Conservation (phyloP, 2,113 vertebrate species). For the Xyrauchen texanus region DNA sequence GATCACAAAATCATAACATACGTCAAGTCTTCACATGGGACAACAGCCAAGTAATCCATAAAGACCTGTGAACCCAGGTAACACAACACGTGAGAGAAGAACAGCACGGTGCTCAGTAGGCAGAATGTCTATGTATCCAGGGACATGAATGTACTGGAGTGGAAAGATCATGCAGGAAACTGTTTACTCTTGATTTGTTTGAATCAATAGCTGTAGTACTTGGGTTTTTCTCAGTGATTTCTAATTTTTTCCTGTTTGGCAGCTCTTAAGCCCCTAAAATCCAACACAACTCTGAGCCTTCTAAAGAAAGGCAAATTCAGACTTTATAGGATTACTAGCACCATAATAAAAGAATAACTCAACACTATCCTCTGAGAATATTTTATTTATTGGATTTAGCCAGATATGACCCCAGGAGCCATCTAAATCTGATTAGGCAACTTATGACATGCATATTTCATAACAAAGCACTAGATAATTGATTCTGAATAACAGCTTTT, state of each 20-base stretch:
- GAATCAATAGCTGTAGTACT: slow-evolving; percentile 63
- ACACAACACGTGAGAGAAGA: too few species aligned
- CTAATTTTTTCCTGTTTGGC: slow-evolving; percentile 66
- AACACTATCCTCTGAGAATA: slow-evolving; percentile 61
- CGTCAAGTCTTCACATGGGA: neutral
- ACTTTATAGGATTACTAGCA: slow-evolving; percentile 74
- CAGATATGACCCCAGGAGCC: slow-evolving; percentile 63
- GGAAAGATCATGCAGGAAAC: slow-evolving; percentile 54
- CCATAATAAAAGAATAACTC: slow-evolving; percentile 64
- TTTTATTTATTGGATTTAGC: slow-evolving; percentile 70
- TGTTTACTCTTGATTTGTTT: slow-evolving; percentile 67
- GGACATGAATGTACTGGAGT: slow-evolving; percentile 30
- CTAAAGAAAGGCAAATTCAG: slow-evolving; percentile 70
- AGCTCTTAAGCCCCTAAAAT: slow-evolving; percentile 65
- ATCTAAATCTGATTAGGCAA: slow-evolving; percentile 50
- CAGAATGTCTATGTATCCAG: neutral
- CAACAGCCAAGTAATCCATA: neutral
- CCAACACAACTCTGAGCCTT: slow-evolving; percentile 58
- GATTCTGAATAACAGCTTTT: slow-evolving; percentile 1
- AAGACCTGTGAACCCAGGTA: too few species aligned
- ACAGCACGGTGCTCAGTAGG: neutral
- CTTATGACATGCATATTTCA: slow-evolving; percentile 29
- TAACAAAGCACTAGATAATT: slow-evolving; percentile 22
- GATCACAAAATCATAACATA: neutral
- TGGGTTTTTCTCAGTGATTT: slow-evolving; percentile 69